These are phyloP conservation scores for Andrena camellia DNA, from an alignment of 2,888 invertebrate genomes.

Conservation along the genomic window DNA sequence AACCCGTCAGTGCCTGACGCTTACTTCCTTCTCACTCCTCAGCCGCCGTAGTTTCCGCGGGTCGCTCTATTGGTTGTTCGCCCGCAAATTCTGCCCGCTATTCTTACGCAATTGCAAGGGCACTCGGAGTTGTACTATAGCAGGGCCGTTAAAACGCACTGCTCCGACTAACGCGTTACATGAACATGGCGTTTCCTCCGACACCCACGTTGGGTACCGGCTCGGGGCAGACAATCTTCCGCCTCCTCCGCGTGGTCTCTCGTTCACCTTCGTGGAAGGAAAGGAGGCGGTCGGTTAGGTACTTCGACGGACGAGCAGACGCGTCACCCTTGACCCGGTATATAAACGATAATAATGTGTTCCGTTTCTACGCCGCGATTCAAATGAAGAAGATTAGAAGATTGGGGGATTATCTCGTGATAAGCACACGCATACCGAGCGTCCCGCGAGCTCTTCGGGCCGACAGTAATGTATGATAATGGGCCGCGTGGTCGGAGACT, in stretches of 20 bases:
- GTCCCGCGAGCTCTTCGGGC: constrained; percentile 41
- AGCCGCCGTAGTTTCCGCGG: neutral
- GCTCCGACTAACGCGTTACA: neutral
- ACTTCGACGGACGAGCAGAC: constrained; percentile 15
- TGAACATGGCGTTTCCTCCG: neutral
- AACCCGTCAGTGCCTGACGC: constrained; percentile 19
- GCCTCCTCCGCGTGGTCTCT: constrained; percentile 34
- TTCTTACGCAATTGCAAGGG: constrained; percentile 26
- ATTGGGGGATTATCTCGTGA: constrained; percentile 65
- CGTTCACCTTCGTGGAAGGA: constrained; percentile 43
- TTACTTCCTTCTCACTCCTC: constrained; percentile 5
- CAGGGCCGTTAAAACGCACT: constrained; percentile 10
- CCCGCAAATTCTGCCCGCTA: neutral
- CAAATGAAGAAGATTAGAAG: constrained; percentile 68
- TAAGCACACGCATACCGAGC: constrained; percentile 53
- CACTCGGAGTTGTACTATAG: neutral
- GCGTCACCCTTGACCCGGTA: constrained; percentile 69
- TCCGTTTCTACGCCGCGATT: constrained; percentile 67
- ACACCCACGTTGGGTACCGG: neutral
- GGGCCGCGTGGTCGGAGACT: constrained; percentile 48
- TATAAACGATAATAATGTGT: constrained; percentile 62
- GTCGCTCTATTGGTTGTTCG: neutral
- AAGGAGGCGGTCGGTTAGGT: constrained; percentile 42
- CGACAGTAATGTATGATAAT: constrained; percentile 39
- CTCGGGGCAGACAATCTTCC: constrained; percentile 31